A percentile compares a stretch with the other conserved stretches of the same genome.
Conservation (phyloP, 2,113 vertebrate species). For the Notothenia coriiceps region DNA sequence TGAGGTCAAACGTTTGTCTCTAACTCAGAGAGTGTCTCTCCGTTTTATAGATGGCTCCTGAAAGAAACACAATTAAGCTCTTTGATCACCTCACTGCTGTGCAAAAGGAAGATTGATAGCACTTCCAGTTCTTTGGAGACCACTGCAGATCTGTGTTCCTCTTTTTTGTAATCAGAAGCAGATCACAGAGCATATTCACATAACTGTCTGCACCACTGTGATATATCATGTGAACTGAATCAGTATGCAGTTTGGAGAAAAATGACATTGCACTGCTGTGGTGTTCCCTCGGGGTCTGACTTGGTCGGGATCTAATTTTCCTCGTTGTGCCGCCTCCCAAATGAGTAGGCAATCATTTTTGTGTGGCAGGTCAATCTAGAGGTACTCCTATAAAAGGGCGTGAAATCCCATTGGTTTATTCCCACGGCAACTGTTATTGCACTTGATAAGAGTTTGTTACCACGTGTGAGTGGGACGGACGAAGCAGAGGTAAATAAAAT, state of each 20-base stretch:
- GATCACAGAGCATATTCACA: constrained; percentile 70
- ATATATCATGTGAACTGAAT: constrained; percentile 49
- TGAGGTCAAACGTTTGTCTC: constrained; percentile 11
- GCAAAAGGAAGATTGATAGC: constrained; percentile 49
- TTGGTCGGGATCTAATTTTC: constrained; percentile 41
- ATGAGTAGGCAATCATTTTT: constrained; percentile 45
- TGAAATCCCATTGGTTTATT: constrained; percentile 36
- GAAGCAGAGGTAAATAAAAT: background rate
- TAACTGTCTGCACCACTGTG: constrained; percentile 56
- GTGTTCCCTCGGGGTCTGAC: constrained; percentile 35
- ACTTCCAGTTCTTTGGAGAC: constrained; percentile 30
- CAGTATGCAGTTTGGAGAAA: constrained; percentile 37
- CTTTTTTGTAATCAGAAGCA: constrained; percentile 13
- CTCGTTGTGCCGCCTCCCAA: constrained; percentile 7
- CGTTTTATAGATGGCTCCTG: constrained; percentile 32
- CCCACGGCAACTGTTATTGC: constrained; percentile 32
- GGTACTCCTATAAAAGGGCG: constrained; percentile 6
- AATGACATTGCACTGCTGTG: background rate
- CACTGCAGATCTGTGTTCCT: constrained; percentile 5
- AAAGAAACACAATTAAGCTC: constrained; percentile 58
- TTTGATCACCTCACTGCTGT: constrained; percentile 65
- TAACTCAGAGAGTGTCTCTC: constrained; percentile 12
- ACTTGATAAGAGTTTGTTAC: constrained; percentile 20
- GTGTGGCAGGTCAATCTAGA: constrained; percentile 49
- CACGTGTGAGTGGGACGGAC: constrained; percentile 5